These are phyloP conservation scores for Sesia apiformis DNA, from an alignment of 2,888 invertebrate genomes.

Conservation along the genomic window DNA sequence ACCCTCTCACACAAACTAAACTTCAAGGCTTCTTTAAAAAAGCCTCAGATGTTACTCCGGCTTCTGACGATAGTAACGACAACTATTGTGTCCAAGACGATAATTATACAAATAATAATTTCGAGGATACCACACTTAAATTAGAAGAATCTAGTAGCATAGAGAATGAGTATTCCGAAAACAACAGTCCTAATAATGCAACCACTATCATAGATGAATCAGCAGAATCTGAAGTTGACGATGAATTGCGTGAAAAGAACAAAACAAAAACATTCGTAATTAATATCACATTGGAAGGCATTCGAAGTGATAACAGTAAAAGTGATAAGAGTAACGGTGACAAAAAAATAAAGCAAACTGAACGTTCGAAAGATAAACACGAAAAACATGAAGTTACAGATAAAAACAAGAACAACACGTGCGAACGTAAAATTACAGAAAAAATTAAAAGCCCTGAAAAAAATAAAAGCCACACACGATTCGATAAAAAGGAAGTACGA, in stretches of 20 bases:
- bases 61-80: constrained; percentile 37
- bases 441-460: constrained; percentile 12
- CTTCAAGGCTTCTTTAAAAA: constrained; percentile 56
- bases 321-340: constrained; percentile 6
- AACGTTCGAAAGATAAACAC: constrained; percentile 2
- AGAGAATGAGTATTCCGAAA: background rate
- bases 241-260: constrained; percentile 9
- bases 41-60: constrained; percentile 31
- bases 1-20: constrained; percentile 62
- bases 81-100: constrained; percentile 45
- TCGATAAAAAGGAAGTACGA: background rate
- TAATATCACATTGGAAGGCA: constrained; percentile 58
- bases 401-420: constrained; percentile 1
- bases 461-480: background rate
- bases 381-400: constrained; percentile 7
- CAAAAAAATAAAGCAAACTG: constrained; percentile 11
- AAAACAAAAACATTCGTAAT: constrained; percentile 45
- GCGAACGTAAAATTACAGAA: background rate
- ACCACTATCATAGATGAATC: constrained; percentile 18
- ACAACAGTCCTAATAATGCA: constrained; percentile 8
- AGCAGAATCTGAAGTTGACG: constrained; percentile 13
- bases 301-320: constrained; percentile 31
- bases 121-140: constrained; percentile 30
- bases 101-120: constrained; percentile 19
- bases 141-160: constrained; percentile 17